Base-by-base conservation (phyloP, 2,888 invertebrate species). In the Cryptus armator region DNA sequence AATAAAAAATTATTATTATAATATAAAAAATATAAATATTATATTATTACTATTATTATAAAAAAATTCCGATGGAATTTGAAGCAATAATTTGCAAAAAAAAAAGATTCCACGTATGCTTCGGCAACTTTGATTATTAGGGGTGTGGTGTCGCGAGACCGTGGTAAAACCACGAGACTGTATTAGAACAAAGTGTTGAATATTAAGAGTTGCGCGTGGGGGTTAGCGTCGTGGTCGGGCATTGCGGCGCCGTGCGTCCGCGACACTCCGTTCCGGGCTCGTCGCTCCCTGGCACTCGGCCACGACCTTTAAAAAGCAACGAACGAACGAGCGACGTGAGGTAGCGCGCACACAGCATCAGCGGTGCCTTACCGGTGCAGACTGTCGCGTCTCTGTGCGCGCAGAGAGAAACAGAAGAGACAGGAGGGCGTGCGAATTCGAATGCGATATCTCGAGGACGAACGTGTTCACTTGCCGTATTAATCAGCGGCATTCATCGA, bases 241-340 rank as follows among this genome's bases (percentile, higher is more conserved):
- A 74, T 74, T 68, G 81, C 78, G 84, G 84, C 77, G 77, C 84
- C 84, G 70, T 76, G 77, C 77, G 76, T 68, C 46, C 56, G 44
- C 77, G 67, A 44, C 67, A 56, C 56, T 19, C 77, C 81, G 77
- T 81, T 81, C 71, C 81, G 77, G 81, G 75, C 83, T 81, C 81
- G 83, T 78, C 83, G 77, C 77, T 74, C 68, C 51, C 81, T 86
- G 83, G 85, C 85, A 74, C 77, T 77, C 84, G 85, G 70, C 85
- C 85, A 86, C 83, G 85, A 86, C 77, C 85, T 86, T 83, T 81
- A 68, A 83, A 76, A 74, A 74, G 46, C 74, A 56, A 14, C 76
- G 14, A 77, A 56, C 72, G 43, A 77, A 24, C 71, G 66, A 66
- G 6, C 56, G 14, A 76, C 48, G 51, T 16, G 14, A 29, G 1